Percentiles rank a stretch among this genome's conserved stretches.
Conservation (phyloP, 2,113 vertebrate species). For the Apteryx owenii region DNA sequence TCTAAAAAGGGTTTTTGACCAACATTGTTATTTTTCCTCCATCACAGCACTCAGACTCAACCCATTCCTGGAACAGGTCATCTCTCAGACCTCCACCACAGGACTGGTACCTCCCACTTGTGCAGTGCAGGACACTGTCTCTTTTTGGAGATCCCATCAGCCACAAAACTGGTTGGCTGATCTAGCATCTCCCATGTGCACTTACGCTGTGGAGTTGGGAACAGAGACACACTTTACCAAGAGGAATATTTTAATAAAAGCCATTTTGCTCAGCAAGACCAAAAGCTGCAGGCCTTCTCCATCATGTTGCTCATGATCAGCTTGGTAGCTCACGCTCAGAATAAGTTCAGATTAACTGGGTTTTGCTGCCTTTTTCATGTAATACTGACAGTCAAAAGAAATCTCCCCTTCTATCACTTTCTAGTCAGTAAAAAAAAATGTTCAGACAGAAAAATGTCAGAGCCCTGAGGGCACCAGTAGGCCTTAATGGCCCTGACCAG, state of each 20-base stretch:
- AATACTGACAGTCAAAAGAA: too few relatives aligned
- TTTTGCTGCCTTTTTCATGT: too few relatives aligned
- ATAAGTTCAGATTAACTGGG: background rate
- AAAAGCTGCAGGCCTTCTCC: background rate
- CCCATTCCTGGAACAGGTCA: background rate
- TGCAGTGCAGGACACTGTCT: rapidly evolving
- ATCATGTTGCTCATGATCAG: background rate
- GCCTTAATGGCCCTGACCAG: background rate
- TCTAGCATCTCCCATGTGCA: background rate
- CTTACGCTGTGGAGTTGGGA: background rate
- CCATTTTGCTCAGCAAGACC: background rate
- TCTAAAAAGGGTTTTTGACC: background rate
- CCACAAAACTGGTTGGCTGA: rapidly evolving
- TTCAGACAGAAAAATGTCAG: too few relatives aligned
- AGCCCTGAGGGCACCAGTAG: too few relatives aligned
- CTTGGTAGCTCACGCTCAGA: background rate
- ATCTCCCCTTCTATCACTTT: too few relatives aligned
- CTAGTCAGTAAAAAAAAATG: too few relatives aligned
- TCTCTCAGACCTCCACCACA: background rate
- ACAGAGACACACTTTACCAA: background rate
- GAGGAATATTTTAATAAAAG: background rate
- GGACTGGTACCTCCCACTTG: background rate
- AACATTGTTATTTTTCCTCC: background rate
- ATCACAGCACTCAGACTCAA: background rate
- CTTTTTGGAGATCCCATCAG: background rate